phyloP scores from a whole-genome alignment of 2,797 vertebrate genomes.

The Hyperoplus lanceolatus region DNA sequence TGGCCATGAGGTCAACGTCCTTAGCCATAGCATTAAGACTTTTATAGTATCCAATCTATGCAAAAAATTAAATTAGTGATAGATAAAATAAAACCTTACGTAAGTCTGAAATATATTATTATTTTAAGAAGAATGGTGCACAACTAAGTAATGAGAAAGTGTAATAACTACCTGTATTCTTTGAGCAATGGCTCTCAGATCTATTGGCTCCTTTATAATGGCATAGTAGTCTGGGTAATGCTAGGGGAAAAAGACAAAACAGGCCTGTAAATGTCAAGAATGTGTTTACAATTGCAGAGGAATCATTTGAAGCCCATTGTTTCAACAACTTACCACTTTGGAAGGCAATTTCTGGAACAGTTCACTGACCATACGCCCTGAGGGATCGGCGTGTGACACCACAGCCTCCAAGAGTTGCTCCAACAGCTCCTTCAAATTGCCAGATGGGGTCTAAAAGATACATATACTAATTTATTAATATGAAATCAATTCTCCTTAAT shows the following conservation, averaged over 20 bases:
- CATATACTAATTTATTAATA: neutral
- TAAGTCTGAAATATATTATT: neutral
- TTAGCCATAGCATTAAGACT: slow-evolving; percentile 96
- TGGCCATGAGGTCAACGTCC: slow-evolving; percentile 96
- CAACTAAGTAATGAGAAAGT: neutral
- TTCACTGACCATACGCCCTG: slow-evolving; percentile 94
- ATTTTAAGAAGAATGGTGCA: neutral
- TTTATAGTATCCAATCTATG: slow-evolving; percentile 93
- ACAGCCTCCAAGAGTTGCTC: slow-evolving; percentile 96
- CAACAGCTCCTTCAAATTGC: slow-evolving; percentile 94
- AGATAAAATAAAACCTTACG: slow-evolving; percentile 9
- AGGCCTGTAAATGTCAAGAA: neutral
- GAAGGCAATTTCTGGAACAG: slow-evolving; percentile 99
- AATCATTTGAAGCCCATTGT: neutral
- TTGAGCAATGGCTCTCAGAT: slow-evolving; percentile 96
- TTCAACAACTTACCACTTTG: slow-evolving; percentile 91
- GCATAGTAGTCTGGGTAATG: slow-evolving; percentile 99
- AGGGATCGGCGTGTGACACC: slow-evolving; percentile 92
- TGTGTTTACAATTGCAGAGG: neutral
- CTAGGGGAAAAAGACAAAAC: slow-evolving; percentile 81
- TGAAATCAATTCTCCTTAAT: neutral
- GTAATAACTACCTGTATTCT: slow-evolving; percentile 93
- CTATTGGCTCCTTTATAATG: slow-evolving; percentile 98
- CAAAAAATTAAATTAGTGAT: slow-evolving; percentile 2
- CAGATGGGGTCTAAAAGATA: slow-evolving; percentile 86